phyloP scores from a whole-genome alignment of 2,797 vertebrate species.

The Dicrostonyx torquatus region DNA sequence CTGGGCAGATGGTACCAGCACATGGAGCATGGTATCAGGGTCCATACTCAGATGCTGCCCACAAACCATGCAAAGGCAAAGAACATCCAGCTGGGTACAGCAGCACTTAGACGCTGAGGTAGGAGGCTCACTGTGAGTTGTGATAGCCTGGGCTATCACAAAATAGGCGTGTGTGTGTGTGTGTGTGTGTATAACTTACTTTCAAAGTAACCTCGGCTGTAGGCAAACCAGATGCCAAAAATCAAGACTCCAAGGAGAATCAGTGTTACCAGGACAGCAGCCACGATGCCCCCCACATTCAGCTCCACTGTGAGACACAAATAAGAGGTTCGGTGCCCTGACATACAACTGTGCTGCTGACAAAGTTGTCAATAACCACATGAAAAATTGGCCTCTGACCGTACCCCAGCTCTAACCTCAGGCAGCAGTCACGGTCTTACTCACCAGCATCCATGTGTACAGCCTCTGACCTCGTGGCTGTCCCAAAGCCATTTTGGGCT shows the following conservation, averaged over 20 bases:
- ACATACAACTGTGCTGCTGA: rapidly evolving
- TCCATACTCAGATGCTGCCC: not conserved
- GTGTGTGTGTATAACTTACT: conserved; percentile 86
- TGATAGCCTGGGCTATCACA: not conserved
- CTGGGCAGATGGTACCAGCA: not conserved
- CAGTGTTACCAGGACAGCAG: conserved; percentile 90
- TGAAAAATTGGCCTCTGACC: too few species aligned
- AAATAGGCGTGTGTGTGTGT: too few species aligned
- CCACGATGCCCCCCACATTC: conserved; percentile 93
- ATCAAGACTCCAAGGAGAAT: conserved; percentile 88
- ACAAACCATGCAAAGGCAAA: not conserved
- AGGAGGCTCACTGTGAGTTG: not conserved
- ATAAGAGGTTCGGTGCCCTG: not conserved
- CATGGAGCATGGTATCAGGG: not conserved
- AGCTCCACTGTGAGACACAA: conserved; percentile 86
- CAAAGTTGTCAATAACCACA: rapidly evolving
- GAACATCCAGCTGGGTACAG: not conserved
- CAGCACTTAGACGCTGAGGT: not conserved
- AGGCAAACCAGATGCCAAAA: conserved; percentile 92
- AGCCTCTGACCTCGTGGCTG: conserved; percentile 78
- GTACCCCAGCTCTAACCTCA: not conserved
- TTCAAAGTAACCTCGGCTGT: conserved; percentile 92
- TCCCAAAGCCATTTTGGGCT: conserved; percentile 87
- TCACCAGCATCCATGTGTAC: conserved; percentile 90
- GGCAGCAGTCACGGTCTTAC: conserved; percentile 70